Conservation (phyloP, 2,113 vertebrate genomes). For the Dendrocopos noguchii region DNA sequence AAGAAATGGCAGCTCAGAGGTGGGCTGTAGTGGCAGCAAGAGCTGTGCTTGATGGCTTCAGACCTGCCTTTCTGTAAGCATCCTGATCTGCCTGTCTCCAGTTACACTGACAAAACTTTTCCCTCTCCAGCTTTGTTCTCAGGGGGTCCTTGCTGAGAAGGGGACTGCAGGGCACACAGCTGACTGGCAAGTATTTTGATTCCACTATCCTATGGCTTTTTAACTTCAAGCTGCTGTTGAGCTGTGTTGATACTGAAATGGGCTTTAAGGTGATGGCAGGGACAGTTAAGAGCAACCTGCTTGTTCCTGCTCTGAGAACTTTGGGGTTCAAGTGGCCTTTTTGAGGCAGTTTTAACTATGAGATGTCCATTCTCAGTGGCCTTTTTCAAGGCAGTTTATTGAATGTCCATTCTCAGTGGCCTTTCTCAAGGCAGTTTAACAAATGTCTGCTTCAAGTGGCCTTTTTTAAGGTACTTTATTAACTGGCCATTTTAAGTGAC, state of each 20-base stretch:
- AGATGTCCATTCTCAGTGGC: too few relatives aligned
- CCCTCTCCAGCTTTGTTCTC: slow-evolving; percentile 31
- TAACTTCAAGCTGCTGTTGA: not conserved
- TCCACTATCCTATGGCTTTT: not conserved
- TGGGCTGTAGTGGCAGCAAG: not conserved
- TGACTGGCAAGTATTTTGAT: slow-evolving; percentile 56
- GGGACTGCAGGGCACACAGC: slow-evolving; percentile 20
- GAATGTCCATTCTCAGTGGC: too few relatives aligned
- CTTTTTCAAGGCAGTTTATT: too few relatives aligned
- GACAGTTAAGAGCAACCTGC: not conserved
- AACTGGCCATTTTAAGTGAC: too few relatives aligned
- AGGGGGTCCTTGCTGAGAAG: not conserved
- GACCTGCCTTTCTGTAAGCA: not conserved
- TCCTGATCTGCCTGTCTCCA: not conserved
- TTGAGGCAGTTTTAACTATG: not conserved
- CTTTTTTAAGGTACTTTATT: too few relatives aligned
- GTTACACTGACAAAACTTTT: not conserved
- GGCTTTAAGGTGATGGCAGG: not conserved
- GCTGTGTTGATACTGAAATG: not conserved
- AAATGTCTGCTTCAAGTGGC: too few relatives aligned
- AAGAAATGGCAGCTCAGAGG: not conserved
- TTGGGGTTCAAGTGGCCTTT: not conserved
- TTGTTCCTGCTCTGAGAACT: not conserved
- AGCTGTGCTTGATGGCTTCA: too few relatives aligned
- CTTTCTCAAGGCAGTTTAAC: too few relatives aligned